These are phyloP conservation scores for Calcarius lapponicus DNA, from an alignment of 2,797 vertebrate genomes.

Conservation along the genomic window DNA sequence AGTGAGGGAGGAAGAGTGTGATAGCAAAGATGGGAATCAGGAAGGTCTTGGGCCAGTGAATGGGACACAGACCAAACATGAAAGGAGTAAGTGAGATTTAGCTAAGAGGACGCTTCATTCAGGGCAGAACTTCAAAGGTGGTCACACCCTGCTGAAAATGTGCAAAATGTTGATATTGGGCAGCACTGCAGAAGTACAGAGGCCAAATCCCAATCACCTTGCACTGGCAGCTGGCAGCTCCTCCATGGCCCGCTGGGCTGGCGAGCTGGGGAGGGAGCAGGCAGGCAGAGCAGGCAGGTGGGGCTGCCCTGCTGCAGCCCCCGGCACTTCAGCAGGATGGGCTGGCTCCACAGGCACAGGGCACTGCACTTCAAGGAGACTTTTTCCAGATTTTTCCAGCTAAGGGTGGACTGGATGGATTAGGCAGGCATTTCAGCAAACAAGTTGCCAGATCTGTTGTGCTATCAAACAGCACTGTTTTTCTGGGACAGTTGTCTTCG, in stretches of 20 bases:
- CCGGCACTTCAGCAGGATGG: not conserved
- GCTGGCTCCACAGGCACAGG: not conserved
- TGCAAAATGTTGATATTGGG: not conserved
- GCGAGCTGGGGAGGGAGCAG: not conserved
- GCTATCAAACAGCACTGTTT: not conserved
- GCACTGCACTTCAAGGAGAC: not conserved
- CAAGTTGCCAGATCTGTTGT: not conserved
- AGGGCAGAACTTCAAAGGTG: not conserved
- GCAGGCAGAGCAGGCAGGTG: fast-evolving
- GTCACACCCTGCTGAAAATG: not conserved
- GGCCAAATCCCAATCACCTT: not conserved
- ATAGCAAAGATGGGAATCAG: not conserved
- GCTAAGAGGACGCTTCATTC: not conserved
- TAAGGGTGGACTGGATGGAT: not conserved
- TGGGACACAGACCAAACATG: not conserved
- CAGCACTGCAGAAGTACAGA: not conserved
- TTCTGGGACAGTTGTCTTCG: not conserved
- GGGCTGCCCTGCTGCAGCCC: not conserved
- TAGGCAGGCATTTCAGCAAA: not conserved
- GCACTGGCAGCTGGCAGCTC: not conserved
- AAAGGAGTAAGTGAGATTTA: not conserved
- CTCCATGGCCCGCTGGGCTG: not conserved
- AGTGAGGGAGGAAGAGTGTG: not conserved
- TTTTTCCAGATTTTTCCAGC: not conserved
- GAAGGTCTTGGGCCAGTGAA: not conserved